Evolutionary conservation across 1,140 invertebrate genomes (phyloP).

Genomic region (Patella vulgata): DNA sequence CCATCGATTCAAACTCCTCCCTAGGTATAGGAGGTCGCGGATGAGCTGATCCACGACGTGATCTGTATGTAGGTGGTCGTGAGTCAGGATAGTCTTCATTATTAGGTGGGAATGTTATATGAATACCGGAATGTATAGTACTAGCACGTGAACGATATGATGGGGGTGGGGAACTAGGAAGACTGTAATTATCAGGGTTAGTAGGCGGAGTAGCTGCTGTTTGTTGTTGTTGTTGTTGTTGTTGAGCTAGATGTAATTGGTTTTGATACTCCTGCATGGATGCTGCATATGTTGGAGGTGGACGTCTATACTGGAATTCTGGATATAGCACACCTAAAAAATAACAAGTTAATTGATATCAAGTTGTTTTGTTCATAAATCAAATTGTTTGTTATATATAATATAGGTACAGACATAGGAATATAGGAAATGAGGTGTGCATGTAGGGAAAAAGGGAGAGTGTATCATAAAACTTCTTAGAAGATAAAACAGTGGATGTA

Average conservation of each 20-base stretch:
- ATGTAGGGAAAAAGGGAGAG: too few species aligned
- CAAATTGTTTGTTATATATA: too few species aligned
- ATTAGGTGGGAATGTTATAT: slow-evolving; percentile 59
- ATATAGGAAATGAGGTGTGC: too few species aligned
- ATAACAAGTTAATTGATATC: slow-evolving; percentile 13
- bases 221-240: slow-evolving; percentile 26
- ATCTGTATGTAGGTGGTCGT: slow-evolving; percentile 63
- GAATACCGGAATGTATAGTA: slow-evolving; percentile 59
- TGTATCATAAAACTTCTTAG: too few species aligned
- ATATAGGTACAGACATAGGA: too few species aligned
- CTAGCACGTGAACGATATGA: slow-evolving; percentile 61
- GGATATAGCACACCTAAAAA: slow-evolving; percentile 62
- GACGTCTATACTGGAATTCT: slow-evolving; percentile 62
- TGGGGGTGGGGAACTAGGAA: slow-evolving; percentile 61
- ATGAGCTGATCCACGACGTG: slow-evolving; percentile 37
- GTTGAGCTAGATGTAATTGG: slow-evolving; percentile 46
- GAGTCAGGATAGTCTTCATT: slow-evolving; percentile 52
- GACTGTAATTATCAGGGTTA: slow-evolving; percentile 47
- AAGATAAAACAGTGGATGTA: too few species aligned
- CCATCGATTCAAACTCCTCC: slow-evolving; percentile 32
- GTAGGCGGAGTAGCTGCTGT: slow-evolving; percentile 18
- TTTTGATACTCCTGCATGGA: slow-evolving; percentile 64
- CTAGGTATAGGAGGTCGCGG: slow-evolving; percentile 43
- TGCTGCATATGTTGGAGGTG: slow-evolving; percentile 63
- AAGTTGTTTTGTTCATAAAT: background rate